Evolutionary conservation across 2,797 vertebrate species (phyloP).

Genomic region (Fistularia tabacaria): DNA sequence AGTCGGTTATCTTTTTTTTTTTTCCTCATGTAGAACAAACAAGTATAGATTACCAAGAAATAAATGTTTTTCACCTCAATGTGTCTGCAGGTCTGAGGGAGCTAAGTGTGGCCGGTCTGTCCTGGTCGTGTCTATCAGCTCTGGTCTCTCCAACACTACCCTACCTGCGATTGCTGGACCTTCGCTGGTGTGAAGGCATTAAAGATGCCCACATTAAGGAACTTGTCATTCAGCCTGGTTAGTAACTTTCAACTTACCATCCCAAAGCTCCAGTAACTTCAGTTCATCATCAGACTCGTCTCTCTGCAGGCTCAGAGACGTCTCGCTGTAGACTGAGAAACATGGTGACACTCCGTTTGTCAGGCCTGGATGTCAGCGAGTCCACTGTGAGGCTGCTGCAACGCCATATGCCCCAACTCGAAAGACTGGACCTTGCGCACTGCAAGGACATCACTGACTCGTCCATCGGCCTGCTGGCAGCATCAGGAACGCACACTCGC

Average conservation of each 20-base stretch:
- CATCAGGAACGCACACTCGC: constrained; percentile 88
- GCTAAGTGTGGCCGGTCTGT: constrained; percentile 87
- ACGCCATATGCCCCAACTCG: constrained; percentile 90
- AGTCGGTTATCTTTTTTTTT: too few relatives aligned
- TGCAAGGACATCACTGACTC: constrained; percentile 88
- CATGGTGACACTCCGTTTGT: constrained; percentile 86
- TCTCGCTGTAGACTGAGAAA: constrained; percentile 92
- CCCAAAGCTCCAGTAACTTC: too few relatives aligned
- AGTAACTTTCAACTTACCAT: constrained; percentile 36
- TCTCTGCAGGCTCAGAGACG: constrained; percentile 80
- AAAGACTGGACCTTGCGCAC: constrained; percentile 90
- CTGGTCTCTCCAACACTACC: constrained; percentile 90
- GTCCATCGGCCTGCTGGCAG: constrained; percentile 86
- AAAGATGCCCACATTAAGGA: constrained; percentile 93
- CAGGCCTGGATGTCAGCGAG: constrained; percentile 90
- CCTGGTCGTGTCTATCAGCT: constrained; percentile 90
- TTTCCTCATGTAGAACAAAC: too few relatives aligned
- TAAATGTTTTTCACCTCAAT: too few relatives aligned
- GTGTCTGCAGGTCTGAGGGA: constrained; percentile 84
- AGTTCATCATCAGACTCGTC: neutral
- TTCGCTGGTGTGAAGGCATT: constrained; percentile 94
- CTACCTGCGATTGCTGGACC: constrained; percentile 88
- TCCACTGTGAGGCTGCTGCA: constrained; percentile 89
- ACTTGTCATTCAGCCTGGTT: constrained; percentile 82
- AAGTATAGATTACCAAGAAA: too few relatives aligned